Percentiles rank a stretch among this genome's conserved stretches.
Evolutionary conservation across 1,140 invertebrate species (phyloP).

Genomic region (Papilio helenus): DNA sequence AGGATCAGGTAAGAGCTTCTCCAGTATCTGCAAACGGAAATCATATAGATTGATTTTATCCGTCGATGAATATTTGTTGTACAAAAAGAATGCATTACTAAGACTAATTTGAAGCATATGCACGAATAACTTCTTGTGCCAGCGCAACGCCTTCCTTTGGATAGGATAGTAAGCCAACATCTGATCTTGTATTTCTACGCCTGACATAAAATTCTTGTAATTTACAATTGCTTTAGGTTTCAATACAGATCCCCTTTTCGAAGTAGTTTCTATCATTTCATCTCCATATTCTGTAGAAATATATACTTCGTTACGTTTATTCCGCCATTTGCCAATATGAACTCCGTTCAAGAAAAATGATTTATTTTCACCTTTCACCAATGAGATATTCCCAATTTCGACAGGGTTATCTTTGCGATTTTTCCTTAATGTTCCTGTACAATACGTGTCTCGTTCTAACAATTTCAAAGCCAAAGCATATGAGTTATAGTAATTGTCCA

Average conservation of each 20-base stretch:
- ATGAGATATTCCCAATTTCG: conserved; percentile 44
- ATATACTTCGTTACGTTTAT: conserved; percentile 47
- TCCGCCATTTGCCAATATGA: conserved; percentile 54
- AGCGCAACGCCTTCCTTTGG: conserved; percentile 58
- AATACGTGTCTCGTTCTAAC: conserved; percentile 51
- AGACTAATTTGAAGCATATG: conserved; percentile 51
- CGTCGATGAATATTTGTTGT: conserved; percentile 47
- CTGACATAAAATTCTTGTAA: conserved; percentile 62
- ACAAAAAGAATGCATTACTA: conserved; percentile 45
- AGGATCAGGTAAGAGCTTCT: conserved; percentile 43
- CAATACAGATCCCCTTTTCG: conserved; percentile 45
- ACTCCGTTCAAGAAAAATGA: conserved; percentile 49
- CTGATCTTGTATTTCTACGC: conserved; percentile 61
- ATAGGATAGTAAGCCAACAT: conserved; percentile 61
- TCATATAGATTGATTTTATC: conserved; percentile 48
- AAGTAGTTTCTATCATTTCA: conserved; percentile 40
- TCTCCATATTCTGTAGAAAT: conserved; percentile 44
- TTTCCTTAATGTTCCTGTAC: conserved; percentile 52
- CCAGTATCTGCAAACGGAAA: conserved; percentile 45
- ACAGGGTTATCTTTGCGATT: conserved; percentile 49
- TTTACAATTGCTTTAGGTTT: conserved; percentile 56
- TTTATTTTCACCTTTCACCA: conserved; percentile 54
- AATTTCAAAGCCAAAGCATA: conserved; percentile 49
- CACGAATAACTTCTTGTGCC: conserved; percentile 59
- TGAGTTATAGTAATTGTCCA: conserved; percentile 63